Evolutionary conservation across 1,140 invertebrate genomes (phyloP).

Genomic region (Penaeus chinensis): DNA sequence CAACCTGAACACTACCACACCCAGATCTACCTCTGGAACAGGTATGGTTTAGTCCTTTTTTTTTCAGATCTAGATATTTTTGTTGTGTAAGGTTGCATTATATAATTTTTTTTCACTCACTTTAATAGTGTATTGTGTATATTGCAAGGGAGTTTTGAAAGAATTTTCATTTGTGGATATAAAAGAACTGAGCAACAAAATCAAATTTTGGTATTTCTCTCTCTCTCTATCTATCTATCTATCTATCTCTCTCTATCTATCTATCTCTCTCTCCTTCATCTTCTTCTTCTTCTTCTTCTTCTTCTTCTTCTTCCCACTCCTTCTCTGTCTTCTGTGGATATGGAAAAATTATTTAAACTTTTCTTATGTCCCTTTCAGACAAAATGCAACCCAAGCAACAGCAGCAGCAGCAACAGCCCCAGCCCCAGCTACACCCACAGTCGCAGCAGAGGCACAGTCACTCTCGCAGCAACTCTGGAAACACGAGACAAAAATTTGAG

Average conservation of each 20-base stretch:
- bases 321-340: neutral
- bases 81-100: neutral
- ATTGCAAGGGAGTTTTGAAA: neutral
- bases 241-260: too few species aligned
- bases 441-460: slow-evolving; percentile 48
- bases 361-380: slow-evolving; percentile 8
- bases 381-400: slow-evolving; percentile 56
- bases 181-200: too few species aligned
- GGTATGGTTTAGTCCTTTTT: neutral
- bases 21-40: neutral
- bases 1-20: slow-evolving; percentile 5
- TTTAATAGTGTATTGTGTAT: too few species aligned
- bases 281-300: too few species aligned
- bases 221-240: too few species aligned
- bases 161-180: neutral
- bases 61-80: neutral
- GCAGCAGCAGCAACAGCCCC: slow-evolving; percentile 34
- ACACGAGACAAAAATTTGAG: slow-evolving; percentile 50
- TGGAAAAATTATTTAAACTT: neutral
- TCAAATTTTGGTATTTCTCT: too few species aligned
- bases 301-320: too few species aligned
- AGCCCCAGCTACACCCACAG: neutral
- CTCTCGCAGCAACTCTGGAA: slow-evolving; percentile 51
- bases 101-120: neutral
- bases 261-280: too few species aligned